phyloP scores from a whole-genome alignment of 2,888 invertebrate species.

The Tanytarsus gracilentus region DNA sequence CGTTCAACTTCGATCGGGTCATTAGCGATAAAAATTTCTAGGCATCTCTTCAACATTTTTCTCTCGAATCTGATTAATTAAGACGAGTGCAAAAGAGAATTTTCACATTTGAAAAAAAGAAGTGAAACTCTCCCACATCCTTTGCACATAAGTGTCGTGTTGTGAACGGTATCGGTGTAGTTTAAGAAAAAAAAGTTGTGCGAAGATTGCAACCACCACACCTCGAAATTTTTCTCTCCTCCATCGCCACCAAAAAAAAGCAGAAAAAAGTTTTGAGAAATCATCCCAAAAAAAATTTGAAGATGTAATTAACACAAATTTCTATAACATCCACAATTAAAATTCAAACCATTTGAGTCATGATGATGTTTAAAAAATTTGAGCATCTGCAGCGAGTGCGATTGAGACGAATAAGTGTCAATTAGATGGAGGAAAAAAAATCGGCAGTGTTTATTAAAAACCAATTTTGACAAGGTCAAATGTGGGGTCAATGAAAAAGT shows the following conservation, averaged over 20 bases:
- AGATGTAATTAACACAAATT: slow-evolving; percentile 5
- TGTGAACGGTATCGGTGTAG: too few relatives aligned
- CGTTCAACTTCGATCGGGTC: neutral
- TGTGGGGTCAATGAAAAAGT: slow-evolving; percentile 26
- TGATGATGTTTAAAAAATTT: neutral
- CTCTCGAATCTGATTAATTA: slow-evolving; percentile 6
- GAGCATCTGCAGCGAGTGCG: too few relatives aligned
- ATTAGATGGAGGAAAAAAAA: neutral
- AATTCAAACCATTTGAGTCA: too few relatives aligned
- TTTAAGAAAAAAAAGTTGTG: too few relatives aligned
- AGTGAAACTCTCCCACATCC: too few relatives aligned
- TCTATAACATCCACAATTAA: neutral
- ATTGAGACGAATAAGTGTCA: too few relatives aligned
- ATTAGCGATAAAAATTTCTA: slow-evolving; percentile 9
- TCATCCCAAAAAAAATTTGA: neutral
- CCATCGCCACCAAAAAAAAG: neutral
- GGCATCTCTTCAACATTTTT: slow-evolving; percentile 10
- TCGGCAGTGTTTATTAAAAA: slow-evolving; percentile 14
- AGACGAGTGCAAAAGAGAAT: slow-evolving; percentile 4
- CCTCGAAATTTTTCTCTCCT: slow-evolving; percentile 20
- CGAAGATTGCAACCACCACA: slow-evolving; percentile 26
- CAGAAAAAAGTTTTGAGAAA: neutral
- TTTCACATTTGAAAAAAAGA: neutral
- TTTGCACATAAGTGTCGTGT: too few relatives aligned
- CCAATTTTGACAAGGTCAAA: slow-evolving; percentile 24